A percentile compares a stretch with the other conserved stretches of the same genome.
Evolutionary conservation across 1,140 invertebrate species (phyloP).

Genomic region (Dendrolimus punctatus): DNA sequence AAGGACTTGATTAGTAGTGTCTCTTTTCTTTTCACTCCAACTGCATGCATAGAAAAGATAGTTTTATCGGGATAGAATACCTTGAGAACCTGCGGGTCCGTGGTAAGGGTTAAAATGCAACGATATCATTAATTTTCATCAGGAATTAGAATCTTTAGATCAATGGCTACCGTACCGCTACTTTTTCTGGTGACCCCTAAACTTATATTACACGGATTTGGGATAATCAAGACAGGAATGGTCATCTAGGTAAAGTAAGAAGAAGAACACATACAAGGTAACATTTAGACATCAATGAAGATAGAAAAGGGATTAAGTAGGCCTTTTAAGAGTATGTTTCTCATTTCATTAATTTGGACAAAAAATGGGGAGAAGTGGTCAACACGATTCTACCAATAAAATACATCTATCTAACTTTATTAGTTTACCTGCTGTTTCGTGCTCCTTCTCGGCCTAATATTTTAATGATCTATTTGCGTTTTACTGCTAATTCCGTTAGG

Average conservation of each 20-base stretch:
- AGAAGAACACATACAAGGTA: conserved; percentile 47
- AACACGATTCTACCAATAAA: too few relatives aligned
- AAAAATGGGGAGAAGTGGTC: conserved; percentile 18
- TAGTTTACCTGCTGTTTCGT: too few relatives aligned
- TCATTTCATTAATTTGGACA: conserved; percentile 23
- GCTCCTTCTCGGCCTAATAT: too few relatives aligned
- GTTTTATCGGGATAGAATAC: conserved; percentile 73
- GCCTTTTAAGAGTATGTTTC: conserved; percentile 15
- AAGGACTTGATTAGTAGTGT: background rate
- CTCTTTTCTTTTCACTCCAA: conserved; percentile 23
- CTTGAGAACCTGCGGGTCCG: conserved; percentile 81
- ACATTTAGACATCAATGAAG: conserved; percentile 57
- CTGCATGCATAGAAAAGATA: conserved; percentile 60
- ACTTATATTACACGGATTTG: conserved; percentile 34
- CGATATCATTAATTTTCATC: conserved; percentile 64
- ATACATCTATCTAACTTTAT: too few relatives aligned
- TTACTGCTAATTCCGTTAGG: too few relatives aligned
- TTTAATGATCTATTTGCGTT: background rate
- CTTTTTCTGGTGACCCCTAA: conserved; percentile 56
- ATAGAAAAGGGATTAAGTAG: conserved; percentile 34
- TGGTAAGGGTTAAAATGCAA: conserved; percentile 69
- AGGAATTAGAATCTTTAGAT: conserved; percentile 41
- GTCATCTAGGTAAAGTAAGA: conserved; percentile 42
- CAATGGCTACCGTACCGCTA: conserved; percentile 38
- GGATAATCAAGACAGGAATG: conserved; percentile 22